Base-by-base conservation (phyloP, 1,140 invertebrate species). In the Xylocopa sonorina region DNA sequence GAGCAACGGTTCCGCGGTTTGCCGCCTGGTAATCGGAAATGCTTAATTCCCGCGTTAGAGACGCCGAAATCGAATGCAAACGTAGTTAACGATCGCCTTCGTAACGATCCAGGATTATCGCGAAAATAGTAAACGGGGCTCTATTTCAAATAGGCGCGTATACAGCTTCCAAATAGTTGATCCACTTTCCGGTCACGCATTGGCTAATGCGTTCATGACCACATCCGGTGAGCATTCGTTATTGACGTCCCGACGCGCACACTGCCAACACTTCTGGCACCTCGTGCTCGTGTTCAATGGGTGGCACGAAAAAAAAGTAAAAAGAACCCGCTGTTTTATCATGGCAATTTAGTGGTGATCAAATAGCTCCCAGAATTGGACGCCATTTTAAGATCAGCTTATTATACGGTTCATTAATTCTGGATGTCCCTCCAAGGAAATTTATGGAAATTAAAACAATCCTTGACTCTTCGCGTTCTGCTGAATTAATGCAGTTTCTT, bases 111-210 rank as follows among this genome's bases (percentile, higher is more conserved):
- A 53, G 55, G 64, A 84, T 80, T 74, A 64, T 71, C 78, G 72
- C 60, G 69, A 84, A 74, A 84, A 84, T 80, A 78, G 82, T 80
- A n/a, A n/a, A n/a, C 76, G 18, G 27, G 67, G 72, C 67, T 84
- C 83, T 84, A 77, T 84, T 80, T 84, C 82, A 80, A 60, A 48
- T 80, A 69, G 50, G 74, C 82, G 82, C 80, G 82, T 78, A 72
- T 78, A 72, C 72, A 48, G 82, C 46, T 80, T 84, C 50, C 82
- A 67, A 84, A 84, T 69, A 84, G 76, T 73, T 84, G 82, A 78
- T 84, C 83, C 73, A 84, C 77, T 80, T 84, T 84, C 83, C 46
- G 67, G 80, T 84, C 83, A 84, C 83, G 82, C 75, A 69, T 82
- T 48, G 55, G 83, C 55, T 84, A 84, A 84, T 84, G 83, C 73